Evolutionary conservation across 2,797 vertebrate species (phyloP).

Genomic region (Sciurus vulgaris): DNA sequence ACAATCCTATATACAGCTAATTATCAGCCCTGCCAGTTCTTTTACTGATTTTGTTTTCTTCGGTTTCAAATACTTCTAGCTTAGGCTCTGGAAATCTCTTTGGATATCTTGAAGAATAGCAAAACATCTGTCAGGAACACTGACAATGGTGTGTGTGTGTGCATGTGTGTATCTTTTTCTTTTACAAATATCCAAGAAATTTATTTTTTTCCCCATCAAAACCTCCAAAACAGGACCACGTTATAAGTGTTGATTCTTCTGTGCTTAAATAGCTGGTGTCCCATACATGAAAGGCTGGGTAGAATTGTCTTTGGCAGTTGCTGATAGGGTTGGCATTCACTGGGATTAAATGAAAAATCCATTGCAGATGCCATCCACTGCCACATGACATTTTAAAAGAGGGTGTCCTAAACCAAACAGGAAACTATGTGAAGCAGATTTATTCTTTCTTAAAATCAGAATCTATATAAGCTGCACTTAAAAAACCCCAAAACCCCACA

Average conservation of each 20-base stretch:
- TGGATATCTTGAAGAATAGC: conserved; percentile 4
- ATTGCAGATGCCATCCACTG: not conserved
- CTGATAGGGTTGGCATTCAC: conserved; percentile 2
- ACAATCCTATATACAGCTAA: not conserved
- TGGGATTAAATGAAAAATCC: conserved; percentile 63
- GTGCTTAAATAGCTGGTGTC: not conserved
- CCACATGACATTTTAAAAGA: conserved; percentile 74
- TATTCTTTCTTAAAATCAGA: conserved; percentile 72
- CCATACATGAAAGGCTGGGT: not conserved
- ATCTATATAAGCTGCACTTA: conserved; percentile 52
- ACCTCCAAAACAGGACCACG: not conserved
- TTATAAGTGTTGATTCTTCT: not conserved
- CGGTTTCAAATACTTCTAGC: not conserved
- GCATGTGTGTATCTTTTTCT: not conserved
- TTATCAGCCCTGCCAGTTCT: not conserved
- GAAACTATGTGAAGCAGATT: conserved; percentile 50
- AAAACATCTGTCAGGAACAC: not conserved
- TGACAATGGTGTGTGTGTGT: not conserved
- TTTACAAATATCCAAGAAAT: not conserved
- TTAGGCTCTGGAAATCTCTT: conserved; percentile 34
- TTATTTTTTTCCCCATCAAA: conserved; percentile 7
- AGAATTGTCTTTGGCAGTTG: conserved; percentile 39
- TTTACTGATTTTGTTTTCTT: conserved; percentile 63
- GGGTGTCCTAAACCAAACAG: conserved; percentile 69
- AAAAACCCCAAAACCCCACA: not conserved